Evolutionary conservation across 2,113 vertebrate species (phyloP).

Genomic region (Isurus oxyrinchus): DNA sequence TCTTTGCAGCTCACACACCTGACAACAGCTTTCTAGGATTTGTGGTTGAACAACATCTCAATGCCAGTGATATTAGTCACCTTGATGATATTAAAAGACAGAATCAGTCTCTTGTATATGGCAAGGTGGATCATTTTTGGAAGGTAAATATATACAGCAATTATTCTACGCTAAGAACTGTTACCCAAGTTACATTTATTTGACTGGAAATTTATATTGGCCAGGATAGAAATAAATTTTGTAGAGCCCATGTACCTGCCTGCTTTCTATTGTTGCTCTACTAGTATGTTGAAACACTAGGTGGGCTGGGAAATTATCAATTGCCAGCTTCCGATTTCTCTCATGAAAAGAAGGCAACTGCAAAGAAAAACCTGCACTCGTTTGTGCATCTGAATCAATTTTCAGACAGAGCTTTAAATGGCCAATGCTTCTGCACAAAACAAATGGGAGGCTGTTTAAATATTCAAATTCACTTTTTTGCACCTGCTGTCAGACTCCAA

Average conservation of each 20-base stretch:
- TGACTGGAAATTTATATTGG: not conserved
- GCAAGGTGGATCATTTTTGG: constrained; percentile 99
- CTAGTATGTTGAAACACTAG: not conserved
- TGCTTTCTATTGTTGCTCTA: not conserved
- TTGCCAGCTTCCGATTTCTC: not conserved
- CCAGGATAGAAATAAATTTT: not conserved
- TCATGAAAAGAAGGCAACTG: not conserved
- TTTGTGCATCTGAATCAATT: not conserved
- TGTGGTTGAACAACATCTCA: constrained; percentile 96
- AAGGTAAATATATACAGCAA: constrained; percentile 65
- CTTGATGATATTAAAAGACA: constrained; percentile 95
- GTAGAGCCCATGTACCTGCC: not conserved
- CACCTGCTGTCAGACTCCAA: not conserved
- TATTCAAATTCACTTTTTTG: not conserved
- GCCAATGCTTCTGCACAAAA: too few relatives aligned
- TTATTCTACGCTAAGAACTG: not conserved
- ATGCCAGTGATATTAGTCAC: constrained; percentile 89
- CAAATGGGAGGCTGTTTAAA: not conserved
- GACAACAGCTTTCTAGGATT: constrained; percentile 99
- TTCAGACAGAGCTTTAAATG: not conserved
- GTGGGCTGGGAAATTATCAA: not conserved
- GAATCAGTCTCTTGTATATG: constrained; percentile 95
- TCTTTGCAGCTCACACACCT: constrained; percentile 82
- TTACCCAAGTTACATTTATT: not conserved
- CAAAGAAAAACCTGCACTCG: not conserved